Base-by-base conservation (phyloP, 2,888 invertebrate species). In the Cremastobaeus sp. region DNA sequence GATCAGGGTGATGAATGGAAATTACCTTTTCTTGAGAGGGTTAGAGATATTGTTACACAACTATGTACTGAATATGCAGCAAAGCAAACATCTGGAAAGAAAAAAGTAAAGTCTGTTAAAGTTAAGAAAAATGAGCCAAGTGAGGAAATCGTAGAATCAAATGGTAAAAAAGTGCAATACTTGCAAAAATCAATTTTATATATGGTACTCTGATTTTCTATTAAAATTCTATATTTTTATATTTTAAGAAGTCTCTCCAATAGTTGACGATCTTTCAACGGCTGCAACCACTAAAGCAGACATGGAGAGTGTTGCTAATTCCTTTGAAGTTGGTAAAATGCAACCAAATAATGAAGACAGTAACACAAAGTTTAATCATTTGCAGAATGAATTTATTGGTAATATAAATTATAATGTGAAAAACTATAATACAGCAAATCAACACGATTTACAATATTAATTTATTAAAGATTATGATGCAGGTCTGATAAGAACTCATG, bases 21-120 rank as follows among this genome's bases (percentile, higher is more conserved):
- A 54, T 25, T 39, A 54, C 39, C 28, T 54, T 54, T 54, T 34
- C 28, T 15, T 28, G 25, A 9, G 20, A 54, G 39, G 17, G 41
- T 41, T 5, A 55, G 41, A 15, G 54, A 55, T 9, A 55, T 41
- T 9, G 41, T 55, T 12, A 30, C 54, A 41, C 54, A 55, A 55
- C n/a, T 41, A 12, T 55, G 54, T 30, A 41, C 41, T 28, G 54
- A 55, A 55, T 41, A 12, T 41, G 28, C 41, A 20, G 41, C 17
- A 2, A 55, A 55, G 12, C 11, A 55, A 39, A 34, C 11, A 41
- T 6, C 39, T 15, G 32, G 18, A 47, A 30, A 47, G 17, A 55
- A 41, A 30, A 30, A 55, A 14, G 35, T 35, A 11, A 54, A 25
- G 32, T 30, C 32, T 32, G 5, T n/a, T 30, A 1, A 48, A 17